Conservation (phyloP, 1,140 invertebrate genomes). For the Drosophila asahinai region DNA sequence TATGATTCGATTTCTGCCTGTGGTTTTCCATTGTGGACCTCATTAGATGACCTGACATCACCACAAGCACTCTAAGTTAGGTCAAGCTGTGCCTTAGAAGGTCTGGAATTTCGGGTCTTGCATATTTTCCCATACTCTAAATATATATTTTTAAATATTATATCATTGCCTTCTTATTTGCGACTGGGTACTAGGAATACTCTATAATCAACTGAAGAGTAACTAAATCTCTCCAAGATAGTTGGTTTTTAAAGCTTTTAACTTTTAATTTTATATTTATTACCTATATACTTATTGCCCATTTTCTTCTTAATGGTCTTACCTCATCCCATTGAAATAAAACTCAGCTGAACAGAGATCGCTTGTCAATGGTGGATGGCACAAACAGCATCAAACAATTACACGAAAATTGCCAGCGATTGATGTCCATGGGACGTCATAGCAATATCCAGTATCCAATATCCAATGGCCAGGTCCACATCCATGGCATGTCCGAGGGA, state of each 20-base stretch:
- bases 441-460: slow-evolving; percentile 14
- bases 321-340: background rate
- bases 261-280: background rate
- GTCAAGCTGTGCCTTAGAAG: slow-evolving; percentile 19
- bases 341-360: slow-evolving; percentile 32
- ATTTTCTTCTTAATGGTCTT: background rate
- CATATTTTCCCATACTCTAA: background rate
- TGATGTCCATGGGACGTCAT: slow-evolving; percentile 78
- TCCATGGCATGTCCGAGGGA: slow-evolving; percentile 64
- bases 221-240: too few relatives aligned
- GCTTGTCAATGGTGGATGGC: slow-evolving; percentile 63
- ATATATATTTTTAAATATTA: background rate
- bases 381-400: slow-evolving; percentile 72
- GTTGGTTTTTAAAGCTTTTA: background rate
- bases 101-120: background rate
- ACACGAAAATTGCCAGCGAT: slow-evolving; percentile 81
- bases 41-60: slow-evolving; percentile 37
- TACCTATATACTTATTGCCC: background rate
- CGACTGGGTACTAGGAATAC: too few relatives aligned
- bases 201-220: background rate
- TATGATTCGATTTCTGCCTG: slow-evolving; percentile 17
- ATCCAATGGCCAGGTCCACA: slow-evolving; percentile 31
- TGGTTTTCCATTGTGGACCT: slow-evolving; percentile 30
- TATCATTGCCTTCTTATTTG: background rate
- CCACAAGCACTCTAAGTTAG: slow-evolving; percentile 17